These are phyloP conservation scores for Valencia hispanica DNA, from an alignment of 2,797 vertebrate genomes.

Conservation along the genomic window DNA sequence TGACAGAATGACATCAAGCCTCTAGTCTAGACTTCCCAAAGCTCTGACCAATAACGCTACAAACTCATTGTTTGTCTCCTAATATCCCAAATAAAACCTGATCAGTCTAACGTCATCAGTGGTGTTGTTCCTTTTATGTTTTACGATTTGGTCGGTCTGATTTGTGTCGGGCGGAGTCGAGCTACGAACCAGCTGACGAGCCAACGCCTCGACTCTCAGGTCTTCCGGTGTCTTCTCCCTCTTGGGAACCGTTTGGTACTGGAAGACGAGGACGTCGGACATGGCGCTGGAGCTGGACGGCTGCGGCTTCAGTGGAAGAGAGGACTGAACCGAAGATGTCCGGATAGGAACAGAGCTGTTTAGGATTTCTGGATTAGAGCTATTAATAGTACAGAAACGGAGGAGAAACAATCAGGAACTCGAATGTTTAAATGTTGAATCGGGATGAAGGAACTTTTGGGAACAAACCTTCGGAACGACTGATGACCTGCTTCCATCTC, in stretches of 20 bases:
- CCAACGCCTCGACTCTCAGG: slow-evolving; percentile 84
- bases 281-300: slow-evolving; percentile 9
- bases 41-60: too few species aligned
- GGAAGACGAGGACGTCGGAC: slow-evolving; percentile 47
- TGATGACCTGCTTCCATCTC: slow-evolving; percentile 24
- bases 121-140: too few species aligned
- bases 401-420: neutral
- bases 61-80: too few species aligned
- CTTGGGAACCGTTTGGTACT: slow-evolving; percentile 65
- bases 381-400: neutral
- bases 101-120: too few species aligned
- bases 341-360: slow-evolving; percentile 5
- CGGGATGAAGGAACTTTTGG: neutral
- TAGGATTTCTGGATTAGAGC: slow-evolving; percentile 11
- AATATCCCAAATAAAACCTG: too few species aligned
- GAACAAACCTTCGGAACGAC: slow-evolving; percentile 42
- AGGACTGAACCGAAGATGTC: neutral
- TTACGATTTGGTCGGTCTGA: too few species aligned
- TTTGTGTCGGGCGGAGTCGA: neutral
- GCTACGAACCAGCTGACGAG: slow-evolving; percentile 84
- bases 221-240: slow-evolving; percentile 85
- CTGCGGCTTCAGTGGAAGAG: slow-evolving; percentile 3
- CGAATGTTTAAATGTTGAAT: neutral
- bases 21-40: too few species aligned
- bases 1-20: too few species aligned